Evolutionary conservation across 2,888 invertebrate species (phyloP), one percentile per base, ranked within the genome.

Genomic region (Coenonympha glycerion): DNA sequence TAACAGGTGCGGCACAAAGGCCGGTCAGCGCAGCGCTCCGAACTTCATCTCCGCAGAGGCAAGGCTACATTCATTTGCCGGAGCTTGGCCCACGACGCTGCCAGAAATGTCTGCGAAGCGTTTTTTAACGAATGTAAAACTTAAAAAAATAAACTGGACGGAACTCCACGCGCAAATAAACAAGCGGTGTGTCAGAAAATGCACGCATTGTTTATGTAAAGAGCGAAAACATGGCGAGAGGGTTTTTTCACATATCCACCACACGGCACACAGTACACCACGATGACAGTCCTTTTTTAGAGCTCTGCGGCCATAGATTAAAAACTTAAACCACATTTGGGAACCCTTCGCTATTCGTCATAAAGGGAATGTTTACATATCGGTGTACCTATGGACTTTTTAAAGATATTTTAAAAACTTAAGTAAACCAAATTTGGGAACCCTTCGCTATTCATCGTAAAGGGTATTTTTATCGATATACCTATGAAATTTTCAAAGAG

Each of bases 1-100:
- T 79, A 77, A 70, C 73, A 70, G 72, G 69, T 71, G 66, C 62
- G 56, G 45, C 62, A 74, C 76, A 79, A 77, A 77, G 71, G 68
- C 62, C 60, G 65, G 65, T 59, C 67, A 48, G 55, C 65, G 24
- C 24, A 26, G 31, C 5, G 62, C 64, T 69, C 67, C 58, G 60
- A 61, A 62, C 62, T 63, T 56, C 59, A 53, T 55, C 55, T 60
- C 63, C 56, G 64, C 69, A 64, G 69, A 69, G 65, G 6, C 1
- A 16, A 16, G 16, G 31, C 2, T 33, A 68, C 65, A 58, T 60
- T 73, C 69, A 69, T 75, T 69, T 64, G 57, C 59, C 11, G 55
- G 55, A 58, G 50, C 44, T 48, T 37, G 47, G 47, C 41, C 49
- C 44, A 49, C 50, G 46, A 51, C 54, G 50, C 42, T 39, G 33